phyloP scores from a whole-genome alignment of 2,797 vertebrate genomes.

The Lophotriccus pileatus region DNA sequence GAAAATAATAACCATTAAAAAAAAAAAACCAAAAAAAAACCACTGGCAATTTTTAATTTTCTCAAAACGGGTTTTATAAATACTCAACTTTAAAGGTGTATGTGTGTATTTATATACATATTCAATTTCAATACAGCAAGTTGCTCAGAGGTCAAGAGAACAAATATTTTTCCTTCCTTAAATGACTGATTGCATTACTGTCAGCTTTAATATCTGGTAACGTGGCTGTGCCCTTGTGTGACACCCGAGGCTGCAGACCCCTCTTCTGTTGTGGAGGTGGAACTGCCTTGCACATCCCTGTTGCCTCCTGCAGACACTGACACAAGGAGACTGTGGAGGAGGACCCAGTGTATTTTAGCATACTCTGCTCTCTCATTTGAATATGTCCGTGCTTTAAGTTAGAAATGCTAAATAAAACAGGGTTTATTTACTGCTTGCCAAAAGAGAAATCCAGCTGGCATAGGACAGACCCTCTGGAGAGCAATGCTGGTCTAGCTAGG shows the following conservation, averaged over 20 bases:
- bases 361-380: neutral
- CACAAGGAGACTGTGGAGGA: neutral
- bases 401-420: neutral
- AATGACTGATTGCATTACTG: neutral
- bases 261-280: neutral
- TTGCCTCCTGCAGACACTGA: neutral
- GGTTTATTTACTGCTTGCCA: neutral
- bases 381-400: neutral
- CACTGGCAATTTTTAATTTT: neutral
- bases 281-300: neutral
- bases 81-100: neutral
- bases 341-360: neutral
- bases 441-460: neutral
- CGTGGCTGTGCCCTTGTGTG: fast-evolving
- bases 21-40: fast-evolving
- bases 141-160: neutral
- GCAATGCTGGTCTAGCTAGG: neutral
- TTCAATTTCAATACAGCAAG: neutral
- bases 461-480: neutral
- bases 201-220: neutral
- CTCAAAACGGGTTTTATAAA: neutral
- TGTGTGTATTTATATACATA: no score
- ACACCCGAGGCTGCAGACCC: neutral
- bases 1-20: neutral
- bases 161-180: neutral